phyloP scores from a whole-genome alignment of 1,140 invertebrate species.

The Pogonus chalceus region DNA sequence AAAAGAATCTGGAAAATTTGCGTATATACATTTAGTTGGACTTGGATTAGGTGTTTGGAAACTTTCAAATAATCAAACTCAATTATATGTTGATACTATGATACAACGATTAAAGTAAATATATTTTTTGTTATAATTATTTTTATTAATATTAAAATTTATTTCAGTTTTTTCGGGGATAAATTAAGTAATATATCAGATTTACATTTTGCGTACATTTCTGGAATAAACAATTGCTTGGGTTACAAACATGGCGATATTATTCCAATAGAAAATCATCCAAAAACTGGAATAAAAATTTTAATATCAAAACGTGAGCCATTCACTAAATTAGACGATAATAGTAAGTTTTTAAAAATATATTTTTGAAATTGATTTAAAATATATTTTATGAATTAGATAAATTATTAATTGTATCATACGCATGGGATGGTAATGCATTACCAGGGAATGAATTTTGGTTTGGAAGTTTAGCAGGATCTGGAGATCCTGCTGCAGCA shows the following conservation, averaged over 20 bases:
- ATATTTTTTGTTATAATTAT: not conserved
- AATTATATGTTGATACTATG: not conserved
- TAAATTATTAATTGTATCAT: conserved; percentile 50
- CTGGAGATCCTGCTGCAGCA: conserved; percentile 51
- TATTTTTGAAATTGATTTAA: not conserved
- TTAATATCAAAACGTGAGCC: conserved; percentile 37
- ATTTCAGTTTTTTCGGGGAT: conserved; percentile 10
- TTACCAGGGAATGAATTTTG: conserved; percentile 53
- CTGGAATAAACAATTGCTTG: conserved; percentile 16
- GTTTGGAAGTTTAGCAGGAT: conserved; percentile 20
- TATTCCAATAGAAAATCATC: conserved; percentile 19
- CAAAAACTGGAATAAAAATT: conserved; percentile 36
- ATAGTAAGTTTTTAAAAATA: conserved; percentile 6
- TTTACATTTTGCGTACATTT: conserved; percentile 38
- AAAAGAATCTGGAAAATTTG: conserved; percentile 18
- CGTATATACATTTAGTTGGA: conserved; percentile 34
- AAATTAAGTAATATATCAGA: conserved; percentile 35
- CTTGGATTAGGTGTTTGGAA: conserved; percentile 32
- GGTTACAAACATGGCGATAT: conserved; percentile 17
- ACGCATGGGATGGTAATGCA: conserved; percentile 58
- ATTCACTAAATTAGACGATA: conserved; percentile 31
- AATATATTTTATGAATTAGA: conserved; percentile 28
- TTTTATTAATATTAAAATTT: not conserved
- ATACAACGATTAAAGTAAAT: not conserved
- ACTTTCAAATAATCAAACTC: not conserved